Evolutionary conservation across 2,888 invertebrate genomes (phyloP), one percentile per base, ranked within the genome.

Genomic region (Cremastobaeus sp.): DNA sequence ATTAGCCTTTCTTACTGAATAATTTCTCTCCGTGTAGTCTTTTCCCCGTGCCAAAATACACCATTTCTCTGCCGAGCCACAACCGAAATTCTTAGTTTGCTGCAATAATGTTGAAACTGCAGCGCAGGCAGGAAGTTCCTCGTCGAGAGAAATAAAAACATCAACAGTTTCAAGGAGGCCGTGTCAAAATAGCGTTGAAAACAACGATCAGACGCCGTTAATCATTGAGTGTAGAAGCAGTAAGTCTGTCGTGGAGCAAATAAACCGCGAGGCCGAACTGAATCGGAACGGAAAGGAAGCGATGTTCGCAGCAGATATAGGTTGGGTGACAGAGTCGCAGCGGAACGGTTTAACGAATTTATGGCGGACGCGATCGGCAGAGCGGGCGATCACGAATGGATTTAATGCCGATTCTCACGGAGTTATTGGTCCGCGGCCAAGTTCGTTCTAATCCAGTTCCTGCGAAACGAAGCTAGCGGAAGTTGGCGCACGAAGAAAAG

Each of bases 371-470:
- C 68, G 73, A 65, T 70, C 59, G 64, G 64, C 62, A 35, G 30
- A 15, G 57, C 52, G 35, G 43, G 4, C 32, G 65, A 68, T 66
- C 66, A 54, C 64, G 68, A 65, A 59, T 50, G 14, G 68, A 68
- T 71, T 64, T 66, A 70, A 80, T 66, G 74, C 76, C 76, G 77
- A 81, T 82, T 80, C 81, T 78, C 82, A 81, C 77, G 78, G 76
- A 79, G 76, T 77, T 77, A 76, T 69, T 74, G 52, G 71, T 60
- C 65, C 64, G 70, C 76, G 73, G 77, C 76, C 77, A 76, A 74
- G 77, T 79, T 77, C 79, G 81, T 81, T 83, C 82, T 83, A 84
- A 85, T 85, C 82, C 80, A 82, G 78, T 85, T 85, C 79, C 79
- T 81, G 82, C 77, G 82, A 84, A 85, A 84, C 79, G 81, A 82